A percentile compares a stretch with the other conserved stretches of the same genome.
Conservation (phyloP, 2,113 vertebrate genomes). For the Brachypteracias leptosomus region DNA sequence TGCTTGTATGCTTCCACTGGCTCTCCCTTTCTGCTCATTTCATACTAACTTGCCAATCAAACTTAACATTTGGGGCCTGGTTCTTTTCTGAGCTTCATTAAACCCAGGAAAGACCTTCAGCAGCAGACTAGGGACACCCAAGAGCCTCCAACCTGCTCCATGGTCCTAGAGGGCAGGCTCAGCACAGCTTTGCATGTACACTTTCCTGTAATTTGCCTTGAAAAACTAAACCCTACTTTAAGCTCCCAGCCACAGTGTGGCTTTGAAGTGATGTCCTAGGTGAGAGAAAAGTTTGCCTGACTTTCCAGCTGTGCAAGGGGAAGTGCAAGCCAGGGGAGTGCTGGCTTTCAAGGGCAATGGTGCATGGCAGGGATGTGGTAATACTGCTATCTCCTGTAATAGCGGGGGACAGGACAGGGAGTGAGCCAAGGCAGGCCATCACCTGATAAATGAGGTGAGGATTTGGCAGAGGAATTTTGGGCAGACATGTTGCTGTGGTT, state of each 20-base stretch:
- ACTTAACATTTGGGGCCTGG: not conserved
- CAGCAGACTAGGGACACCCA: not conserved
- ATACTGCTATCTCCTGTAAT: not conserved
- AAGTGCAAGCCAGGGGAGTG: fast-evolving
- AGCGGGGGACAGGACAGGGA: fast-evolving
- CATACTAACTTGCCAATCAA: not conserved
- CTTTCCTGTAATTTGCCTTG: not conserved
- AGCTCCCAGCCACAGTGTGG: not conserved
- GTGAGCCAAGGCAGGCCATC: not conserved
- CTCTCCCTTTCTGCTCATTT: not conserved
- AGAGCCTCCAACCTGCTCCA: not conserved
- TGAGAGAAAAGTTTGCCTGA: not conserved
- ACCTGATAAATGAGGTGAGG: not conserved
- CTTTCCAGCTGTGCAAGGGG: not conserved
- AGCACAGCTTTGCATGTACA: not conserved
- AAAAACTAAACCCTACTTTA: not conserved
- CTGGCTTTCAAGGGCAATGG: not conserved
- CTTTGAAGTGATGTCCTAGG: not conserved
- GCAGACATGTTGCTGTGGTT: not conserved
- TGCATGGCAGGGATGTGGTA: not conserved
- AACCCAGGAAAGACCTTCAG: not conserved
- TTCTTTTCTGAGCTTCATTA: not conserved
- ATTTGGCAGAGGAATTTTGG: not conserved
- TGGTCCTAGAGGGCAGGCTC: not conserved
- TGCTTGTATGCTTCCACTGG: not conserved